Percentiles rank a stretch among this genome's conserved stretches.
These are phyloP conservation scores for Ceyx melanurus DNA, from an alignment of 2,113 vertebrate species.

Conservation along the genomic window DNA sequence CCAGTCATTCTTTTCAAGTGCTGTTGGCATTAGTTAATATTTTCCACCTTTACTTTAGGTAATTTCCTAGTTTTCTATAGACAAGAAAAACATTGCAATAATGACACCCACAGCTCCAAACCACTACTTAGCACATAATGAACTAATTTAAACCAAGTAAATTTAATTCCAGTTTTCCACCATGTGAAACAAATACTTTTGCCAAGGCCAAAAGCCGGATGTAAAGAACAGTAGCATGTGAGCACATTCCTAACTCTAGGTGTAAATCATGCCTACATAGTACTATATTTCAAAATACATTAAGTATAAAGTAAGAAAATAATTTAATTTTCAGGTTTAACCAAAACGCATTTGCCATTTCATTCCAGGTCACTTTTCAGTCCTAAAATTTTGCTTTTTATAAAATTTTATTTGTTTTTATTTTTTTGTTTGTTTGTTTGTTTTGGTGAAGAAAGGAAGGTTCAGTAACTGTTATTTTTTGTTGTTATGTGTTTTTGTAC, in stretches of 20 bases:
- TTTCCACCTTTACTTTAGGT: slow-evolving; percentile 57
- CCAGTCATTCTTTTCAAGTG: slow-evolving; percentile 50
- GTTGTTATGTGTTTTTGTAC: neutral
- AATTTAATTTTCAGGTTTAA: neutral
- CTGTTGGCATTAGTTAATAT: slow-evolving; percentile 38
- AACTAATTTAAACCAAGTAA: slow-evolving; percentile 63
- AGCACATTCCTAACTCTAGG: neutral
- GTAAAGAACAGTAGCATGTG: slow-evolving; percentile 41
- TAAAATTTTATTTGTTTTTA: neutral
- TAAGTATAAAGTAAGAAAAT: neutral
- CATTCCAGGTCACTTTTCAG: neutral
- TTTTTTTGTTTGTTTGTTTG: neutral
- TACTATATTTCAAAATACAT: neutral
- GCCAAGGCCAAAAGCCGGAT: neutral
- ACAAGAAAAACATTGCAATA: slow-evolving; percentile 62
- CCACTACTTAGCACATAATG: slow-evolving; percentile 66
- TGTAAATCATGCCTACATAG: neutral
- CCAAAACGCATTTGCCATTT: neutral
- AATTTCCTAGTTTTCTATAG: slow-evolving; percentile 52
- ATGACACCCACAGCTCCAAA: slow-evolving; percentile 53
- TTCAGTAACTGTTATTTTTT: neutral
- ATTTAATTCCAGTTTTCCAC: slow-evolving; percentile 25
- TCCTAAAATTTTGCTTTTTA: neutral
- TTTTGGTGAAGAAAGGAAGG: neutral
- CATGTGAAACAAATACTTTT: slow-evolving; percentile 28